Evolutionary conservation across 2,113 vertebrate genomes (phyloP), one percentile per base, ranked within the genome.

Genomic region (Cyprinodon brontotheroides): DNA sequence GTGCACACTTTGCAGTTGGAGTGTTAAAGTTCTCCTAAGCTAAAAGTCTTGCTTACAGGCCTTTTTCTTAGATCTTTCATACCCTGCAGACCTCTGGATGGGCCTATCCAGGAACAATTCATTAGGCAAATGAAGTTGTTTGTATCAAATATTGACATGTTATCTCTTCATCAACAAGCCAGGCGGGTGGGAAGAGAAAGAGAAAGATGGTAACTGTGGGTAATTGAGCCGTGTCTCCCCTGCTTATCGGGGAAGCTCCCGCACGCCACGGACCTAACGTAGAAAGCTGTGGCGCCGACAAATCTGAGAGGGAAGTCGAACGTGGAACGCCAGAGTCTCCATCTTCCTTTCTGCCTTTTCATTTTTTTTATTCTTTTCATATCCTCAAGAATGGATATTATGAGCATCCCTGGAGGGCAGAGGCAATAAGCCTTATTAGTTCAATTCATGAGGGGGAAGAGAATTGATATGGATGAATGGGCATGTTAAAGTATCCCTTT

Each of bases 401-500:
- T 88, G 91, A 91, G 84, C 79, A 80, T 93, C 93, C 93, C 93
- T 84, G 81, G 89, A 93, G 91, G 91, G 92, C 83, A 86, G 84
- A 91, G 89, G 90, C 90, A 91, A n/a, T n/a, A 87, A 90, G 90
- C 84, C 91, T 92, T 94, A 94, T 94, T 93, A 93, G 92, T 92
- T 93, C 86, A 90, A 90, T 94, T 91, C 92, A 93, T 89, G 88
- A 83, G 89, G 86, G 91, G 88, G 87, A 74, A 86, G 88, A 87
- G 87, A 91, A 92, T 89, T 87, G 86, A 90, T 89, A 91, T 90
- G 88, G 92, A 90, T 92, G 86, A 91, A 89, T 93, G 84, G n/a
- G 70, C 89, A 78, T 88, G 92, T 89, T 91, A 91, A 82, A 89
- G 82, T 92, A 78, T 86, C 68, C 93, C 93, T 93, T 92, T 93